A percentile compares a stretch with the other conserved stretches of the same genome.
Evolutionary conservation across 2,113 vertebrate genomes (phyloP).

Genomic region (Hippocampus zosterae): DNA sequence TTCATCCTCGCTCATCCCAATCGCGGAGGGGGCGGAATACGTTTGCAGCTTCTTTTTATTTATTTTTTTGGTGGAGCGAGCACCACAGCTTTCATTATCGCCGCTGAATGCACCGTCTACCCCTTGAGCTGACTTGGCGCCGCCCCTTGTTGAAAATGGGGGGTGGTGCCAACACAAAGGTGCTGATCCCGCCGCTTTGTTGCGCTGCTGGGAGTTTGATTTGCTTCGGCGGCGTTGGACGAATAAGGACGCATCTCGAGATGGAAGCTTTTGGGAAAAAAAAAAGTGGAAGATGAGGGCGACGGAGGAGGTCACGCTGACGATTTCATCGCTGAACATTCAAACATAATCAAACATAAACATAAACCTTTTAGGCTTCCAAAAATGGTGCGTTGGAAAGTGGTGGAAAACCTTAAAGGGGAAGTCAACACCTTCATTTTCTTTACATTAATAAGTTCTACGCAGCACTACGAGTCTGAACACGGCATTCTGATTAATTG

Average conservation of each 20-base stretch:
- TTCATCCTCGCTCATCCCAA: conserved; percentile 35
- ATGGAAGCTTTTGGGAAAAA: conserved; percentile 27
- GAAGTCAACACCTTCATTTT: too few species aligned
- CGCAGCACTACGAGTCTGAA: too few species aligned
- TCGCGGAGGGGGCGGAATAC: conserved; percentile 51
- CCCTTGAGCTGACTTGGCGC: conserved; percentile 46
- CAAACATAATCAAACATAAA: conserved; percentile 48
- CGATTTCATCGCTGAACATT: conserved; percentile 24
- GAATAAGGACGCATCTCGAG: conserved; percentile 24
- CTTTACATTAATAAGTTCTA: too few species aligned
- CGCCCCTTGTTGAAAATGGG: conserved; percentile 30
- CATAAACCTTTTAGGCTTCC: neutral
- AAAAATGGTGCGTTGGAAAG: neutral
- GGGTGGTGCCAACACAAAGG: conserved; percentile 32
- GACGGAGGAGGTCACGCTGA: conserved; percentile 44
- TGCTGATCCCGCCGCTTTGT: conserved; percentile 30
- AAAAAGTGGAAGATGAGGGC: conserved; percentile 22
- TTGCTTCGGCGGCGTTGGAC: conserved; percentile 19
- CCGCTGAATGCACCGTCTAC: conserved; percentile 30
- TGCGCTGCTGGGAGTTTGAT: conserved; percentile 53
- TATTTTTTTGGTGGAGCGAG: conserved; percentile 19
- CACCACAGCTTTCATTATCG: conserved; percentile 38
- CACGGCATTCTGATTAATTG: too few species aligned
- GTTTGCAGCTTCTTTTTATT: conserved; percentile 20
- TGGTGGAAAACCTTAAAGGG: neutral